These are phyloP conservation scores for Formicarius rufipectus DNA, from an alignment of 2,113 vertebrate genomes.

Conservation along the genomic window DNA sequence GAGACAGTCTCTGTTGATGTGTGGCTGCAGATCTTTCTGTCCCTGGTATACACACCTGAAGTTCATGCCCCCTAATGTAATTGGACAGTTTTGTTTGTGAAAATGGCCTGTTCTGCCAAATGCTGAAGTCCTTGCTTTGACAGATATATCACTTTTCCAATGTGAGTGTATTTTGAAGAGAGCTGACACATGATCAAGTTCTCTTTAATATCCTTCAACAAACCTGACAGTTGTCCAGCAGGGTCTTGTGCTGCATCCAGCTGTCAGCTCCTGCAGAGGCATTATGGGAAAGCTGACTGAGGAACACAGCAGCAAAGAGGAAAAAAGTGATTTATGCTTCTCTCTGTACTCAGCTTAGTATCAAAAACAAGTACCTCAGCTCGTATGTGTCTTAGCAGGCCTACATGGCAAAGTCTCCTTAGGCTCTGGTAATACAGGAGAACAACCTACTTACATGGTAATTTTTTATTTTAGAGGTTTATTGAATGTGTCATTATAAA, in stretches of 20 bases:
- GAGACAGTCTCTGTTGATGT: slow-evolving; percentile 42
- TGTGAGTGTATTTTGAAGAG: slow-evolving; percentile 75
- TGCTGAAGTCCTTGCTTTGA: slow-evolving; percentile 84
- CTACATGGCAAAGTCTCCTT: background rate
- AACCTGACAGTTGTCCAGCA: slow-evolving; percentile 77
- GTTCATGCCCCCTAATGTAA: slow-evolving; percentile 86
- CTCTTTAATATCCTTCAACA: slow-evolving; percentile 78
- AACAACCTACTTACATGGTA: background rate
- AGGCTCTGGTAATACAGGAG: background rate
- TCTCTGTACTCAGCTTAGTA: background rate
- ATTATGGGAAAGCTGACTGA: slow-evolving; percentile 54
- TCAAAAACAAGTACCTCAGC: background rate
- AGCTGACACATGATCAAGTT: slow-evolving; percentile 80
- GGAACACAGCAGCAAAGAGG: slow-evolving; percentile 18
- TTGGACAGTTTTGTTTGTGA: slow-evolving; percentile 86
- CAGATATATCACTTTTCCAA: slow-evolving; percentile 87
- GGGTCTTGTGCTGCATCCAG: slow-evolving; percentile 53
- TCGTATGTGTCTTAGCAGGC: background rate
- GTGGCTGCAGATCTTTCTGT: slow-evolving; percentile 59
- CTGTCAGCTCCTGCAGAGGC: slow-evolving; percentile 55
- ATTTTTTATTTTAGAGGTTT: background rate
- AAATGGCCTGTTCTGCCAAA: slow-evolving; percentile 82
- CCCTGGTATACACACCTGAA: slow-evolving; percentile 76
- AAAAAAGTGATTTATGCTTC: slow-evolving; percentile 44
- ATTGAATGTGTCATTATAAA: background rate